Evolutionary conservation across 1,140 invertebrate genomes (phyloP).

Genomic region (Drosophila chauvacae): DNA sequence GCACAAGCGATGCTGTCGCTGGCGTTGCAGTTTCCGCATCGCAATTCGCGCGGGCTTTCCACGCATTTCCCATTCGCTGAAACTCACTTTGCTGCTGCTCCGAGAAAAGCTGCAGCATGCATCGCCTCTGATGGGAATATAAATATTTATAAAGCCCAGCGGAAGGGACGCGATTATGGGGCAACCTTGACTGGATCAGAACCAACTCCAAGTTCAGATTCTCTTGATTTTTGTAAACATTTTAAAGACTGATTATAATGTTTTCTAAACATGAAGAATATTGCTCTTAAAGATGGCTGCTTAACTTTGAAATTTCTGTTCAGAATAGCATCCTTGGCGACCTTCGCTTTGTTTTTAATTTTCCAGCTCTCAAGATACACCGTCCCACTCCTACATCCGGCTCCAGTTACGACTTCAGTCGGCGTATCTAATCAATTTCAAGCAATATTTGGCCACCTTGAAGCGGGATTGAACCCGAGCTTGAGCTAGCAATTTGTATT

Average conservation of each 20-base stretch:
- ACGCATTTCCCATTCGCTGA: constrained; percentile 30
- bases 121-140: constrained; percentile 31
- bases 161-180: constrained; percentile 31
- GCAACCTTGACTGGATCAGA: constrained; percentile 13
- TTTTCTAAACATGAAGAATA: not conserved
- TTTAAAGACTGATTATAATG: not conserved
- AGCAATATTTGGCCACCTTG: constrained; percentile 63
- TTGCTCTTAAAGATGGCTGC: not conserved
- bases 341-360: not conserved
- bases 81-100: constrained; percentile 11
- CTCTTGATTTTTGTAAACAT: constrained; percentile 4
- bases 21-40: constrained; percentile 56
- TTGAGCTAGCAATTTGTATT: constrained; percentile 70
- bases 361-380: not conserved
- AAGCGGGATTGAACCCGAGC: constrained; percentile 28
- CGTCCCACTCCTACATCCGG: constrained; percentile 2
- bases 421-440: constrained; percentile 61
- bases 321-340: not conserved
- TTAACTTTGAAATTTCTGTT: not conserved
- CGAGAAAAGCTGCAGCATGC: constrained; percentile 8
- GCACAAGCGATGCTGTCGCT: constrained; percentile 31
- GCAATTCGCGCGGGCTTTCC: constrained; percentile 67
- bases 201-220: not conserved
- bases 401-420: constrained; percentile 13
- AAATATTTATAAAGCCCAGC: constrained; percentile 35